Conservation (phyloP, 2,888 invertebrate genomes). For the Allophyes oxyacanthae region DNA sequence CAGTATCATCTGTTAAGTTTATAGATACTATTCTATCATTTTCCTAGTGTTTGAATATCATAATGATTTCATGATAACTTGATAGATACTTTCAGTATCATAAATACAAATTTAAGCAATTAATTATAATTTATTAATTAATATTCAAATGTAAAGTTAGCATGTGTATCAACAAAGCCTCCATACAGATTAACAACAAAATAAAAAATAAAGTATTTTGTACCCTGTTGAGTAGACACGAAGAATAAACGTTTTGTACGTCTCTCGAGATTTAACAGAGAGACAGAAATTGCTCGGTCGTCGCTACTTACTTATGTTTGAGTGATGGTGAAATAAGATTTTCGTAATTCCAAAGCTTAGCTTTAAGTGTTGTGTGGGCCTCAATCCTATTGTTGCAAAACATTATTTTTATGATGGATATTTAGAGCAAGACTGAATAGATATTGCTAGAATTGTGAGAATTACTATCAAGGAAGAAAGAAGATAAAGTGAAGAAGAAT, state of each 20-base stretch:
- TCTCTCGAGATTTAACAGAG: conserved; percentile 49
- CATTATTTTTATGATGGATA: conserved; percentile 23
- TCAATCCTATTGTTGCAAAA: conserved; percentile 41
- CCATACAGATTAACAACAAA: conserved; percentile 34
- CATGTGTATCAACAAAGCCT: neutral
- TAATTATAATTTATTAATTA: no score
- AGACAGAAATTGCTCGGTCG: conserved; percentile 51
- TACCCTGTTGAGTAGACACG: conserved; percentile 30
- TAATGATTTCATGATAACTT: no score
- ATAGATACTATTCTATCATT: no score
- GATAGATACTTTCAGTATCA: no score
- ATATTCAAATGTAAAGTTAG: no score
- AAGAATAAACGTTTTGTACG: conserved; percentile 50
- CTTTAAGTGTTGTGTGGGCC: conserved; percentile 44
- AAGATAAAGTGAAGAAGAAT: no score
- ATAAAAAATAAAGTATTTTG: conserved; percentile 43
- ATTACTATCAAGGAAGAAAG: no score
- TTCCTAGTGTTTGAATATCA: no score
- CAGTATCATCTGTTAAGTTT: no score
- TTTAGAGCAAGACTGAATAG: no score
- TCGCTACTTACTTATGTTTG: conserved; percentile 53
- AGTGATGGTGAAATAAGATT: conserved; percentile 53
- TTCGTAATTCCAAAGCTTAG: conserved; percentile 51
- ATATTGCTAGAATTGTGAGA: no score
- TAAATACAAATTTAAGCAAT: no score